Evolutionary conservation across 2,113 vertebrate species (phyloP).

Genomic region (Lontra canadensis): DNA sequence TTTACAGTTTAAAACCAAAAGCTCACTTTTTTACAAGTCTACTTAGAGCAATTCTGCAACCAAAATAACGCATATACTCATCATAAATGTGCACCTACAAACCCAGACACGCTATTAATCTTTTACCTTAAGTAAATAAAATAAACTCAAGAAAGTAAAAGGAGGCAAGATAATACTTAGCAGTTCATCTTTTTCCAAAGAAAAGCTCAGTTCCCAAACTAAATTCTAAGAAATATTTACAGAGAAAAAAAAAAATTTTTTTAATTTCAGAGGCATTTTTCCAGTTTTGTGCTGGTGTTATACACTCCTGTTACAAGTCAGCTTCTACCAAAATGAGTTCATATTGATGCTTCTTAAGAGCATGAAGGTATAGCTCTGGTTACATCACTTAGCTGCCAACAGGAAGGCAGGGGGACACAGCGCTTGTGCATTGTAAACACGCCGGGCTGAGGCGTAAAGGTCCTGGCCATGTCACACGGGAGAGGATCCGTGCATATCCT

Average conservation of each 20-base stretch:
- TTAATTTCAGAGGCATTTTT: slow-evolving; percentile 5
- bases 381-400: not conserved
- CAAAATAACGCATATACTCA: not conserved
- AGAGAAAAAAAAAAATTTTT: not conserved
- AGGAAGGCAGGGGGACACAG: slow-evolving; percentile 17
- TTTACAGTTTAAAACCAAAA: slow-evolving; percentile 46
- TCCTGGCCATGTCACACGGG: not conserved
- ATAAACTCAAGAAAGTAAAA: not conserved
- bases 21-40: slow-evolving; percentile 18
- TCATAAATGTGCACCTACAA: not conserved
- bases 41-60: slow-evolving; percentile 7
- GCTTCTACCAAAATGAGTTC: not conserved
- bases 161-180: not conserved
- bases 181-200: slow-evolving; percentile 36
- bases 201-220: slow-evolving; percentile 17
- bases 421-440: not conserved
- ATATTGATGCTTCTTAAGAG: not conserved
- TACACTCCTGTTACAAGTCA: not conserved
- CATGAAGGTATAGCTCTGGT: not conserved
- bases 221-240: slow-evolving; percentile 6
- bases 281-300: not conserved
- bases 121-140: not conserved
- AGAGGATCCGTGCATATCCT: not conserved
- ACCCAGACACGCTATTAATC: not conserved
- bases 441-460: not conserved